Evolutionary conservation across 2,797 vertebrate genomes (phyloP).

Genomic region (Pseudocheirus occidentalis): DNA sequence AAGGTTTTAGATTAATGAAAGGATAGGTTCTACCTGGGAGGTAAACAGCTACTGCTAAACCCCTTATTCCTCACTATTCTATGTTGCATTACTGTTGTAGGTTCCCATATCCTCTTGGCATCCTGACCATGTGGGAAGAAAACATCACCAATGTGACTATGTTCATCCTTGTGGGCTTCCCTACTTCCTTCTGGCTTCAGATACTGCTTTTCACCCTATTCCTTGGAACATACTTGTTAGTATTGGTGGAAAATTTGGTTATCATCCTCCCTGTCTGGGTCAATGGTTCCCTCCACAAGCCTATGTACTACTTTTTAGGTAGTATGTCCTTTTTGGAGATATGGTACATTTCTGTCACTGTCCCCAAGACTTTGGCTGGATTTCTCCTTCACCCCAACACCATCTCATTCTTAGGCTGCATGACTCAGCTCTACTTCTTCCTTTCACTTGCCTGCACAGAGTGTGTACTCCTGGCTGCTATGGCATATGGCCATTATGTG

Average conservation of each 20-base stretch:
- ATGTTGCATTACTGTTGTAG: background rate
- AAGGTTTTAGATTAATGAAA: too few species aligned
- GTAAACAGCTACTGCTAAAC: too few species aligned
- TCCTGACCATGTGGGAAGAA: slow-evolving; percentile 21
- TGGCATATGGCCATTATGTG: slow-evolving; percentile 74
- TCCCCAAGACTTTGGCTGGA: slow-evolving; percentile 71
- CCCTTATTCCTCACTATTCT: background rate
- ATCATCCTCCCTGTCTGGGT: slow-evolving; percentile 64
- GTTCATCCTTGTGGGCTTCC: slow-evolving; percentile 77
- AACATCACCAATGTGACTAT: slow-evolving; percentile 70
- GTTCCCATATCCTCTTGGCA: too few species aligned
- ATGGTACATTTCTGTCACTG: slow-evolving; percentile 74
- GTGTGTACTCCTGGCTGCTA: slow-evolving; percentile 75
- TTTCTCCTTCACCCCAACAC: slow-evolving; percentile 45
- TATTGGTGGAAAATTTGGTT: slow-evolving; percentile 69
- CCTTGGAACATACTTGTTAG: slow-evolving; percentile 65
- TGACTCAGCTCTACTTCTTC: slow-evolving; percentile 79
- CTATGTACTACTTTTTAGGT: slow-evolving; percentile 80
- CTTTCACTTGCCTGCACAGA: slow-evolving; percentile 78
- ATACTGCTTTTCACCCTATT: slow-evolving; percentile 69
- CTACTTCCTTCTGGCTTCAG: slow-evolving; percentile 61
- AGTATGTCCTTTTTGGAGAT: slow-evolving; percentile 71
- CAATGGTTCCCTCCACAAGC: slow-evolving; percentile 69
- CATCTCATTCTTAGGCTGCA: slow-evolving; percentile 74
- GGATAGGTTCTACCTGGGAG: too few species aligned